Evolutionary conservation across 2,797 vertebrate genomes (phyloP).

Genomic region (Acrossocheilus fasciatus): DNA sequence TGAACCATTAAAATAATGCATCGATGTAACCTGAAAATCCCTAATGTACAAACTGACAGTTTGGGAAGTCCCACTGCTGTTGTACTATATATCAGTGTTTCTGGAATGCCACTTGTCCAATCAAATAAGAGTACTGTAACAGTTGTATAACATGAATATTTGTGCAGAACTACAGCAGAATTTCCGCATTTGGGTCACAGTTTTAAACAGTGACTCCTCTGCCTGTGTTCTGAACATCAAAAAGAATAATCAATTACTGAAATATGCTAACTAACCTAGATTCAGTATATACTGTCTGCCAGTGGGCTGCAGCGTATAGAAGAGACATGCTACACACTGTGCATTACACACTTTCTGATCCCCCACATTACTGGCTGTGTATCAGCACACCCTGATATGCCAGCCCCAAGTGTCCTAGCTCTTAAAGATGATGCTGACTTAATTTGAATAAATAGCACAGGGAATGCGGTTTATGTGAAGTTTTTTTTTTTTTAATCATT

Average conservation of each 20-base stretch:
- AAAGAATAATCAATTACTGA: slow-evolving; percentile 57
- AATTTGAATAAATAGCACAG: slow-evolving; percentile 20
- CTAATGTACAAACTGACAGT: not conserved
- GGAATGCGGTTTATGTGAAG: slow-evolving; percentile 15
- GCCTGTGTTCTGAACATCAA: slow-evolving; percentile 59
- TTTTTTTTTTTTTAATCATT: slow-evolving; percentile 12
- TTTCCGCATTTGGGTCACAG: slow-evolving; percentile 48
- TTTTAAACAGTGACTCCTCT: slow-evolving; percentile 38
- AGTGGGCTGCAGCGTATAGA: slow-evolving; percentile 18
- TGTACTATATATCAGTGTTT: not conserved
- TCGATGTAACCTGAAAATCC: not conserved
- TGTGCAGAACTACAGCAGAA: slow-evolving; percentile 30
- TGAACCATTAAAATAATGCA: not conserved
- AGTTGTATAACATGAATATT: slow-evolving; percentile 19
- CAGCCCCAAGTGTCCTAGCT: not conserved
- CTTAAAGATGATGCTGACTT: slow-evolving; percentile 20
- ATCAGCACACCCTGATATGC: slow-evolving; percentile 25
- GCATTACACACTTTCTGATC: slow-evolving; percentile 36
- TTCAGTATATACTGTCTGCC: slow-evolving; percentile 31
- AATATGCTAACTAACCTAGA: slow-evolving; percentile 57
- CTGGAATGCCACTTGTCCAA: not conserved
- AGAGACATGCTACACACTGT: not conserved
- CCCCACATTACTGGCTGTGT: slow-evolving; percentile 12
- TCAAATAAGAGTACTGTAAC: not conserved
- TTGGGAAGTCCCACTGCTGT: not conserved